A percentile compares a stretch with the other conserved stretches of the same genome.
Conservation (phyloP, 2,113 vertebrate genomes). For the Equus quagga region DNA sequence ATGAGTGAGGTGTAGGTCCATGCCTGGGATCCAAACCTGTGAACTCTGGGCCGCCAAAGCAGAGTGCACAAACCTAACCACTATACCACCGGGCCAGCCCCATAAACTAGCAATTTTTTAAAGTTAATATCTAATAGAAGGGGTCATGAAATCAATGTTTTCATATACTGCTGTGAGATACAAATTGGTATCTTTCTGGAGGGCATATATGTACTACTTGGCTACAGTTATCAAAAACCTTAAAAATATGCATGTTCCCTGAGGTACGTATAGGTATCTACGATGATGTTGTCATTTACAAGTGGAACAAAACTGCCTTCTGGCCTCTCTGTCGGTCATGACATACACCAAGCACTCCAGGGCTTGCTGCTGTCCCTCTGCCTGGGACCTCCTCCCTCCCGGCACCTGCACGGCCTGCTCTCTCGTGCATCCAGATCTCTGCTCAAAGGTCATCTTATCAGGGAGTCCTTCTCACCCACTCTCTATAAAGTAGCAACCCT, state of each 20-base stretch:
- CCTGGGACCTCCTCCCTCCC: neutral
- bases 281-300: neutral
- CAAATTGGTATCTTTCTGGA: neutral
- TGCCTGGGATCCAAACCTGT: no score
- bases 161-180: neutral
- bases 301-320: neutral
- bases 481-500: neutral
- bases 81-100: no score
- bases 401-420: neutral
- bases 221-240: neutral
- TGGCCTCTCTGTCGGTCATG: neutral
- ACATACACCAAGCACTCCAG: neutral
- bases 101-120: neutral
- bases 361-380: neutral
- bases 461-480: neutral
- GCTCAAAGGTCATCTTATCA: neutral
- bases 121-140: neutral
- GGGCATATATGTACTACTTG: neutral
- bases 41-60: no score
- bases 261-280: neutral
- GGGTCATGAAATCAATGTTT: neutral
- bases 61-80: no score
- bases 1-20: no score
- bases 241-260: neutral
- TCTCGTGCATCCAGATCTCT: neutral